Evolutionary conservation across 2,888 invertebrate genomes (phyloP), one percentile per base, ranked within the genome.

Genomic region (Nephrotoma appendiculata): DNA sequence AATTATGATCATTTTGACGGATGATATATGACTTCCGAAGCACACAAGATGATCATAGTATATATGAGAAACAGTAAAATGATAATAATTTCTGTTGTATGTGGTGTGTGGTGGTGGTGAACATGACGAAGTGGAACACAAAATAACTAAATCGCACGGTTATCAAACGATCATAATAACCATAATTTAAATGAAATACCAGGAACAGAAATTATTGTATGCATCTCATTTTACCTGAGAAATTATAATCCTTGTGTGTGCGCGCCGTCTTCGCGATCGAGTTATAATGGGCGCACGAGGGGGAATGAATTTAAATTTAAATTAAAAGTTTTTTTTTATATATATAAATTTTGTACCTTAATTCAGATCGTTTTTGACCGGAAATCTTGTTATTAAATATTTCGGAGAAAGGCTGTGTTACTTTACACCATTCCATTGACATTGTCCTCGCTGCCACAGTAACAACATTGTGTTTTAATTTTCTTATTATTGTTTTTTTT

Each of bases 21-120:
- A 84, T 84, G 84, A 84, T 84, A 84, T 84, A 84, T 84, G 84
- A 84, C 84, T 84, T 84, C 84, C 84, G 84, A 84, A 43, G 42
- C 71, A 31, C 71, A 31, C 71, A 71, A 71, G 9, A 71, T 31
- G 71, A 57, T 57, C 57, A 57, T 31, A 71, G 31, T 44, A 71
- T 44, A 71, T 71, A 71, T 71, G 71, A 31, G 31, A 71, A 71
- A 71, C 71, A 19, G 71, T 71, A 71, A 71, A 71, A 71, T 71
- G 71, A 71, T 71, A 31, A 71, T 31, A 71, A 71, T 7, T 31
- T 2, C 31, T 57, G 57, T 31, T 19, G 57, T 19, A 19, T 57
- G 57, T 19, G 48, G 71, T 19, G 71, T 31, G 71, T 31, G 7
- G 31, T 31, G 31, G 31, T 31, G 31, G 31, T 31, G 31, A 31